These are phyloP conservation scores for Leuciscus waleckii DNA, from an alignment of 2,797 vertebrate genomes.

Conservation along the genomic window DNA sequence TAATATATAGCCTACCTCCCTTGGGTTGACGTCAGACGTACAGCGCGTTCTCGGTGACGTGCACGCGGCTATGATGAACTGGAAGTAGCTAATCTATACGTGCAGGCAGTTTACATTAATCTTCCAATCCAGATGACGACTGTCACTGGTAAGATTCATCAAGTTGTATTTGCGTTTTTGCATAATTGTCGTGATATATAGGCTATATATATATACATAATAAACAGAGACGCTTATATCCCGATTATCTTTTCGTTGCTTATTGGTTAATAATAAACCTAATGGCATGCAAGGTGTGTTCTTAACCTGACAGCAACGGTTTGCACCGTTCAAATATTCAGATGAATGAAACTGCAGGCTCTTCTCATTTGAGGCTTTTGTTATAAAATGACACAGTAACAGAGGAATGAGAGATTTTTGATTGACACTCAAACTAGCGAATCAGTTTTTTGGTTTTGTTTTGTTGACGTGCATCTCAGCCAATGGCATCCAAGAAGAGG, in stretches of 20 bases:
- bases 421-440: conserved; percentile 63
- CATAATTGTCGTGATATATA: not conserved
- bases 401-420: conserved; percentile 46
- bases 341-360: not conserved
- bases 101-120: conserved; percentile 3
- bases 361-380: conserved; percentile 18
- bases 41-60: conserved; percentile 29
- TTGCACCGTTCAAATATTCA: not conserved
- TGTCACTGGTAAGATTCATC: conserved; percentile 46
- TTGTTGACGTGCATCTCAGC: conserved; percentile 49
- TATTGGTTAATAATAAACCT: not conserved
- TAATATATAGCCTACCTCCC: not conserved
- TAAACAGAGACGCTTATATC: conserved; percentile 1
- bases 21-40: conserved; percentile 24
- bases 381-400: conserved; percentile 31
- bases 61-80: conserved; percentile 14
- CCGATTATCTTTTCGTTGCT: not conserved
- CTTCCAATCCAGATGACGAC: not conserved
- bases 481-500: conserved; percentile 64
- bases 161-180: not conserved
- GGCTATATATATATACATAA: not conserved
- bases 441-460: conserved; percentile 52
- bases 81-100: conserved; percentile 12
- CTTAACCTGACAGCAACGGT: not conserved
- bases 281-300: not conserved